phyloP scores from a whole-genome alignment of 2,797 vertebrate species.

The Vultur gryphus region DNA sequence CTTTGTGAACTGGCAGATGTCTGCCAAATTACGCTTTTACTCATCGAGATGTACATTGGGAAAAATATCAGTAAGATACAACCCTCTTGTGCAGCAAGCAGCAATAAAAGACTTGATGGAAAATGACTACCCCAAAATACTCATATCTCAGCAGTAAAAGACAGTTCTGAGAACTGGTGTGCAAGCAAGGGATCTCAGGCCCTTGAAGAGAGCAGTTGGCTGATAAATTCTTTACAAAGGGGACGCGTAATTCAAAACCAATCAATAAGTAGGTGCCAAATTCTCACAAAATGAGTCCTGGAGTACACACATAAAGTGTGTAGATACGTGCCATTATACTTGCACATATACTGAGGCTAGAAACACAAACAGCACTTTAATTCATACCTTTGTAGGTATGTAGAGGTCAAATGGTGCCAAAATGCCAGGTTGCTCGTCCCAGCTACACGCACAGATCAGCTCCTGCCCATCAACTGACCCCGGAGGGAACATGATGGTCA shows the following conservation, averaged over 20 bases:
- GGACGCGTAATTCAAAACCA: accelerated
- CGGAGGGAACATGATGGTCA: background rate
- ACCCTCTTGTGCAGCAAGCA: background rate
- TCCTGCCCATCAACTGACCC: background rate
- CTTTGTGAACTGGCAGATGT: slow-evolving; percentile 30
- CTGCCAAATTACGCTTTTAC: background rate
- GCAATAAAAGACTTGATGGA: slow-evolving; percentile 44
- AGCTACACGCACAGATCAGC: background rate
- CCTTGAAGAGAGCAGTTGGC: background rate
- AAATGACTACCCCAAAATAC: slow-evolving; percentile 42
- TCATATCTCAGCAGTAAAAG: slow-evolving; percentile 16
- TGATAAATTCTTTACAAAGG: background rate
- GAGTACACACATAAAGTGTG: accelerated
- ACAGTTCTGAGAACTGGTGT: slow-evolving; percentile 7
- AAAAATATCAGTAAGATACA: slow-evolving; percentile 26
- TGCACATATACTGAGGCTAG: accelerated
- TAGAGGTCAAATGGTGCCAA: background rate
- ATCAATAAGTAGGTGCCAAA: background rate
- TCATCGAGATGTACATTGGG: slow-evolving; percentile 22
- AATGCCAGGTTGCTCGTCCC: background rate
- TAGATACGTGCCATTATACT: accelerated
- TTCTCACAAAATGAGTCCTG: background rate
- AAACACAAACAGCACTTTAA: background rate
- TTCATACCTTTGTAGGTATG: background rate
- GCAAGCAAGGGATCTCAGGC: background rate